Evolutionary conservation across 2,797 vertebrate species (phyloP).

Genomic region (Tachyglossus aculeatus): DNA sequence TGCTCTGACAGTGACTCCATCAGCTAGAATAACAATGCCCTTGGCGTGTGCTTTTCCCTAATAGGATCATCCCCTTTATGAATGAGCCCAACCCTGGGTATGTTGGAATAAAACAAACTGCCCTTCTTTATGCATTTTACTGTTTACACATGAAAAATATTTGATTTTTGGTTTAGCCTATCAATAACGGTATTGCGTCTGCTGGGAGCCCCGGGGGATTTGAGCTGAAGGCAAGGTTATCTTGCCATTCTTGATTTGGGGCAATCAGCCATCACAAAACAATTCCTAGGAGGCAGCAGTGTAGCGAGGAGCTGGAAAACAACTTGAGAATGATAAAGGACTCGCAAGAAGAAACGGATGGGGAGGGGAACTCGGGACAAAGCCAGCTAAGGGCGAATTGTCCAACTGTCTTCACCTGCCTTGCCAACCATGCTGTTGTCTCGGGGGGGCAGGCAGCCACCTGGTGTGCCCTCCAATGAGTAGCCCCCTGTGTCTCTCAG

Average conservation of each 20-base stretch:
- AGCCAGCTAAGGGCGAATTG: conserved; percentile 33
- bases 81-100: conserved; percentile 27
- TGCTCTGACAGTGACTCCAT: conserved; percentile 29
- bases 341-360: conserved; percentile 57
- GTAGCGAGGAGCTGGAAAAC: conserved; percentile 58
- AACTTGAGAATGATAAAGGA: conserved; percentile 65
- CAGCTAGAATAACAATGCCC: conserved; percentile 12
- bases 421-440: conserved; percentile 55
- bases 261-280: conserved; percentile 68
- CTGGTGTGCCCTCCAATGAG: no score
- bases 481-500: no score
- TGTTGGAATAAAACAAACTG: conserved; percentile 29
- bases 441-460: no score
- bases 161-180: conserved; percentile 51
- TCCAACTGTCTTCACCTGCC: conserved; percentile 30
- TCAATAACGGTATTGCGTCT: conserved; percentile 41
- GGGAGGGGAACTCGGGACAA: conserved; percentile 56
- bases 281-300: conserved; percentile 67
- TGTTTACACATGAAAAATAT: conserved; percentile 24
- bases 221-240: conserved; percentile 60
- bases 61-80: conserved; percentile 19
- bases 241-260: conserved; percentile 63
- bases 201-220: conserved; percentile 31
- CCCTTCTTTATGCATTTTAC: conserved; percentile 30
- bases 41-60: background rate